phyloP scores from a whole-genome alignment of 1,140 invertebrate species.

The Drosophila teissieri region DNA sequence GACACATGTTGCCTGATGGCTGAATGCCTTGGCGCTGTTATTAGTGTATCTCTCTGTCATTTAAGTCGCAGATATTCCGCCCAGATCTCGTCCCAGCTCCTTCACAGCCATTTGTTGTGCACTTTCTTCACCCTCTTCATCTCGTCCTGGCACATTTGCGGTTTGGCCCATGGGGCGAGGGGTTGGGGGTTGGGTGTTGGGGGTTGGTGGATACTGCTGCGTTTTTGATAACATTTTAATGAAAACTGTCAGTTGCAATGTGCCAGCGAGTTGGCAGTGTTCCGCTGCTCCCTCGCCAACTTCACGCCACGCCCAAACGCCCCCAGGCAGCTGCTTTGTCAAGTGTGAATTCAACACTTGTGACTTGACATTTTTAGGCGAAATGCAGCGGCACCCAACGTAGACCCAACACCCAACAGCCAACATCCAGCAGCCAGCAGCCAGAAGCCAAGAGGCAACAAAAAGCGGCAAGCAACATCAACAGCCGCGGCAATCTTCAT shows the following conservation, averaged over 20 bases:
- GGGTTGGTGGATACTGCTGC: constrained; percentile 55
- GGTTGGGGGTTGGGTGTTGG: no score
- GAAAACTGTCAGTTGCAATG: constrained; percentile 79
- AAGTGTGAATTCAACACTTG: constrained; percentile 83
- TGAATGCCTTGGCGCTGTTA: constrained; percentile 45
- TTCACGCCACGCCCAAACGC: constrained; percentile 45
- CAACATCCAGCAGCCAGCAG: constrained; percentile 13
- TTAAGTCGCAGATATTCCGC: constrained; percentile 41
- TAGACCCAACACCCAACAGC: constrained; percentile 11
- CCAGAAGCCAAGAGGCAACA: constrained; percentile 13
- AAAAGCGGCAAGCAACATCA: constrained; percentile 38
- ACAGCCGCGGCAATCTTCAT: constrained; percentile 70
- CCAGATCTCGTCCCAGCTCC: constrained; percentile 13
- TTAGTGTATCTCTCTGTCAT: constrained; percentile 60
- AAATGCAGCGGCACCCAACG: constrained; percentile 34
- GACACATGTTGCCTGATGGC: constrained; percentile 26
- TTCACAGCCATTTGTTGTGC: constrained; percentile 40
- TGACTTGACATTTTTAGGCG: constrained; percentile 82
- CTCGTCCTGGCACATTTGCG: constrained; percentile 54
- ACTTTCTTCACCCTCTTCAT: constrained; percentile 17
- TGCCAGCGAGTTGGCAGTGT: constrained; percentile 40
- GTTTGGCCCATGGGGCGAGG: constrained; percentile 6
- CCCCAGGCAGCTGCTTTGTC: constrained; percentile 66
- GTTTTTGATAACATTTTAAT: constrained; percentile 83
- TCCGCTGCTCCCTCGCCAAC: constrained; percentile 22